phyloP scores from a whole-genome alignment of 1,140 invertebrate species.

The Mylabris phalerata region DNA sequence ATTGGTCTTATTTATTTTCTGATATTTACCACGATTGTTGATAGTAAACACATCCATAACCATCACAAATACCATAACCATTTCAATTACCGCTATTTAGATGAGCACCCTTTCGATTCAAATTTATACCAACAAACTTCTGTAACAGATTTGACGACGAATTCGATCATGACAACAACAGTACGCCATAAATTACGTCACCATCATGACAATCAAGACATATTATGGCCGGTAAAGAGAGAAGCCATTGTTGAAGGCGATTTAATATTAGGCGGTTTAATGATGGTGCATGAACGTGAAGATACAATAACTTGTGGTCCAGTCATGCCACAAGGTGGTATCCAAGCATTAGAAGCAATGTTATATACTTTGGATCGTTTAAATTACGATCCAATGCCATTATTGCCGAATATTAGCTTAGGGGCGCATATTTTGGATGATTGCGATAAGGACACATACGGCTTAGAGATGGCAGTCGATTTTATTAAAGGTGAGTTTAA shows the following conservation, averaged over 20 bases:
- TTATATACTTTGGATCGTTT: slow-evolving; percentile 76
- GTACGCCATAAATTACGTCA: slow-evolving; percentile 17
- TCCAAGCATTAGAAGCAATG: slow-evolving; percentile 81
- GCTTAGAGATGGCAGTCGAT: slow-evolving; percentile 85
- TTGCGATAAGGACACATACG: slow-evolving; percentile 88
- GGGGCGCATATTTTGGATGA: slow-evolving; percentile 84
- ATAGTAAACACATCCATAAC: not conserved
- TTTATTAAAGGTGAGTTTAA: slow-evolving; percentile 80
- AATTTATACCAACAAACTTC: not conserved
- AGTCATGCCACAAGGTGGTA: slow-evolving; percentile 83
- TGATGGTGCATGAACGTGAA: slow-evolving; percentile 91
- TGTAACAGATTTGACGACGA: not conserved
- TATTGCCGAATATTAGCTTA: slow-evolving; percentile 62
- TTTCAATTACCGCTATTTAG: not conserved
- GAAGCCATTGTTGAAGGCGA: slow-evolving; percentile 82
- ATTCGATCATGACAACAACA: not conserved
- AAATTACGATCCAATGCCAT: slow-evolving; percentile 51
- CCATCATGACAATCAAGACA: slow-evolving; percentile 19
- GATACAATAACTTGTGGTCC: slow-evolving; percentile 71
- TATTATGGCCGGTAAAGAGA: slow-evolving; percentile 75
- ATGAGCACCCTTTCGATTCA: not conserved
- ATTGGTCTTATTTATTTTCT: too few species aligned
- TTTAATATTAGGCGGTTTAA: slow-evolving; percentile 77
- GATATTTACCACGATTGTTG: too few species aligned
- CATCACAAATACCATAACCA: slow-evolving; percentile 2